These are phyloP conservation scores for Tetranychus piercei DNA, from an alignment of 2,888 invertebrate species.

Conservation along the genomic window DNA sequence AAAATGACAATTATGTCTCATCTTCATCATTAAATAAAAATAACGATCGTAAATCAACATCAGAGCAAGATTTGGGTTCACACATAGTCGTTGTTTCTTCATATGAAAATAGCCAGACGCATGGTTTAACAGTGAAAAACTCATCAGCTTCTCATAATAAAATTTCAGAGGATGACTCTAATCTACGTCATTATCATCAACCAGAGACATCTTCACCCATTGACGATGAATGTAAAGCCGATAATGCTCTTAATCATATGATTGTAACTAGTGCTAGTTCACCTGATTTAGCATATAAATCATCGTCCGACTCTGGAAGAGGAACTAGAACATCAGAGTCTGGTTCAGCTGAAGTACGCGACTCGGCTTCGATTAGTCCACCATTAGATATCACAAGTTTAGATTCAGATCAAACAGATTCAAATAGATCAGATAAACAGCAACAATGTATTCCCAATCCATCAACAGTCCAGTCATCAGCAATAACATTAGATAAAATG, in stretches of 20 bases:
- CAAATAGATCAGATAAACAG: background rate
- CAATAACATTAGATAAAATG: constrained; percentile 14
- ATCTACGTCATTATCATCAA: background rate
- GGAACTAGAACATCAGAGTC: constrained; percentile 27
- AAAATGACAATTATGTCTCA: background rate
- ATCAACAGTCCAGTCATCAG: background rate
- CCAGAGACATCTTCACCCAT: background rate
- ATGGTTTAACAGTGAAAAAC: background rate
- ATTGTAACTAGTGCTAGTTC: constrained; percentile 11
- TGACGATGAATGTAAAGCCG: background rate
- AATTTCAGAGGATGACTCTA: background rate
- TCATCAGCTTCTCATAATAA: background rate
- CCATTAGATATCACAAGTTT: constrained; percentile 26
- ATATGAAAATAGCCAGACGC: background rate
- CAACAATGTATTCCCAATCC: background rate
- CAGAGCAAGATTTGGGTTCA: background rate
- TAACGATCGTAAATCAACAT: background rate
- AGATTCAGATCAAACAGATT: constrained; percentile 27
- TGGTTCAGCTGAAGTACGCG: constrained; percentile 23
- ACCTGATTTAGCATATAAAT: constrained; percentile 22
- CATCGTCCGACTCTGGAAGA: constrained; percentile 28
- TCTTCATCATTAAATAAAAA: background rate
- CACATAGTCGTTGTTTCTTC: background rate
- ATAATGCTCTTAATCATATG: background rate
- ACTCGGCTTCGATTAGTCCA: constrained; percentile 23